Conservation (phyloP, 2,797 vertebrate species). For the Rhyacichthys aspro region DNA sequence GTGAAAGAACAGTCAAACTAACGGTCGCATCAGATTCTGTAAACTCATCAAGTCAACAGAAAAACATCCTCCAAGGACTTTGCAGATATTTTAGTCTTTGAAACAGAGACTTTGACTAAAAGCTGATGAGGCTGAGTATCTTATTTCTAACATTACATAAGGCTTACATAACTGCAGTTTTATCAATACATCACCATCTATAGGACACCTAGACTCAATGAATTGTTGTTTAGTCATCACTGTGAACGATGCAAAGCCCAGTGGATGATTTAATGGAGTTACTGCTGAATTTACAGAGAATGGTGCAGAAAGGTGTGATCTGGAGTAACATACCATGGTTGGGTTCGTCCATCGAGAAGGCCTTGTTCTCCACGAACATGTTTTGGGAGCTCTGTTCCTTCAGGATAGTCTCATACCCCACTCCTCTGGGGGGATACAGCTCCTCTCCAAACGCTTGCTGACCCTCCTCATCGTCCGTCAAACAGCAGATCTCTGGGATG, state of each 20-base stretch:
- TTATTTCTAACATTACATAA: neutral
- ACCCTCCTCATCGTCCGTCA: slow-evolving; percentile 66
- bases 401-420: slow-evolving; percentile 94
- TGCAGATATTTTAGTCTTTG: slow-evolving; percentile 21
- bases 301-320: no score
- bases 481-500: slow-evolving; percentile 87
- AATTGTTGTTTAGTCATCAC: neutral
- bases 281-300: no score
- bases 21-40: slow-evolving; percentile 51
- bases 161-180: neutral
- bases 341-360: slow-evolving; percentile 94
- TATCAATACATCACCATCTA: neutral
- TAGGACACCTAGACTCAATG: no score
- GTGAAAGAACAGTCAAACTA: no score
- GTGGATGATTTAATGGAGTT: neutral
- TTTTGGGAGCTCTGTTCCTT: slow-evolving; percentile 89
- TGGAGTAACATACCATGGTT: slow-evolving; percentile 78
- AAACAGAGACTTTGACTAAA: neutral
- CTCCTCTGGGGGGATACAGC: slow-evolving; percentile 80
- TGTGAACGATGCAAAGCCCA: neutral
- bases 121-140: neutral
- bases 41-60: slow-evolving; percentile 38
- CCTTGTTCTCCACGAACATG: slow-evolving; percentile 96
- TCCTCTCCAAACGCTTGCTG: slow-evolving; percentile 77
- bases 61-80: slow-evolving; percentile 28